Evolutionary conservation across 2,113 vertebrate genomes (phyloP).

Genomic region (Ancistrus triradiatus): DNA sequence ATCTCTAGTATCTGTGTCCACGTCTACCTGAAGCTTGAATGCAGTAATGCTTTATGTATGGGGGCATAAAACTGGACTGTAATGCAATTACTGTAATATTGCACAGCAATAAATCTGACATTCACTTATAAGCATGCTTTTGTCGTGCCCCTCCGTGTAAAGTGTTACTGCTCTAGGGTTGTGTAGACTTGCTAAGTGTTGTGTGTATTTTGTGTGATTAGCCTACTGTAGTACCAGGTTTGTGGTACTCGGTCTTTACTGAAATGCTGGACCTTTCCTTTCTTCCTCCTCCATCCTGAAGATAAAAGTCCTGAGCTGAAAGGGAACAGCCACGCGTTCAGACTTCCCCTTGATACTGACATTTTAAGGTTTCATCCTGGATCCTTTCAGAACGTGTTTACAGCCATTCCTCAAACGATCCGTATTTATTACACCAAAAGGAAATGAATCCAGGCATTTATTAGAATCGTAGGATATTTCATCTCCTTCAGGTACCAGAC

Average conservation of each 20-base stretch:
- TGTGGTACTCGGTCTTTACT: not conserved
- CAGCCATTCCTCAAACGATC: too few relatives aligned
- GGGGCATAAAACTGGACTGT: slow-evolving; percentile 9
- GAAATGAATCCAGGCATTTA: too few relatives aligned
- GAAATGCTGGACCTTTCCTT: slow-evolving; percentile 11
- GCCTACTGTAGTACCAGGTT: slow-evolving; percentile 4
- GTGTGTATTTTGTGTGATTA: slow-evolving; percentile 18
- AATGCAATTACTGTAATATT: not conserved
- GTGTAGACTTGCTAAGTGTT: not conserved
- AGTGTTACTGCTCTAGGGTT: not conserved
- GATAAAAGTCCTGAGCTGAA: too few relatives aligned
- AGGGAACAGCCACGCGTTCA: too few relatives aligned
- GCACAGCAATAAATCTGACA: not conserved
- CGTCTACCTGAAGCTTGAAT: slow-evolving; percentile 1
- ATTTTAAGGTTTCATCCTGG: too few relatives aligned
- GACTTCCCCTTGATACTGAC: too few relatives aligned
- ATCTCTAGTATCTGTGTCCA: slow-evolving; percentile 12
- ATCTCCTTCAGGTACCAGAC: too few relatives aligned
- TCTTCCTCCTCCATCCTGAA: too few relatives aligned
- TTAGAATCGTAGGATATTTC: too few relatives aligned
- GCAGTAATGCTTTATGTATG: slow-evolving; percentile 13
- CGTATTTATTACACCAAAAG: too few relatives aligned
- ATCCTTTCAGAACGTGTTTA: too few relatives aligned
- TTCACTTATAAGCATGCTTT: too few relatives aligned
- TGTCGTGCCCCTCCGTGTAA: not conserved